A percentile compares a stretch with the other conserved stretches of the same genome.
Evolutionary conservation across 2,888 invertebrate species (phyloP).

Genomic region (Seladonia tumulorum): DNA sequence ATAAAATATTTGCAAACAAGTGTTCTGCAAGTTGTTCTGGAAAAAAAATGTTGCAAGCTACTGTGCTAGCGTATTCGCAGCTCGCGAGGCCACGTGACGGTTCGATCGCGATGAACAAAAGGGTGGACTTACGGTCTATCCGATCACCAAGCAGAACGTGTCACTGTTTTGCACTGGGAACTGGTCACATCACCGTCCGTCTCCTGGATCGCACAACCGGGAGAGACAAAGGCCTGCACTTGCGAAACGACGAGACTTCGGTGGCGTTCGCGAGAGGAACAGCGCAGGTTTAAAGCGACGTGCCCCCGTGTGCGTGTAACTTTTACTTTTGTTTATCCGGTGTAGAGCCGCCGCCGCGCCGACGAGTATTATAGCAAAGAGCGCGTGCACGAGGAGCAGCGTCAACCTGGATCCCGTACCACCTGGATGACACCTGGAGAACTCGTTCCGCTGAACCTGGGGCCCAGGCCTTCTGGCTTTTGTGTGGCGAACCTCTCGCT

Average conservation of each 20-base stretch:
- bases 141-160: constrained; percentile 35
- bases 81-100: background rate
- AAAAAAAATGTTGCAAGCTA: background rate
- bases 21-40: background rate
- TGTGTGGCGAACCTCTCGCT: constrained; percentile 22
- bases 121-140: constrained; percentile 34
- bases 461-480: constrained; percentile 27
- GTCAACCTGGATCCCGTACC: constrained; percentile 27
- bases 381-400: constrained; percentile 14
- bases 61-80: background rate
- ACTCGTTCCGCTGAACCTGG: constrained; percentile 34
- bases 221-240: constrained; percentile 44
- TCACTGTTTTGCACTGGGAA: constrained; percentile 30
- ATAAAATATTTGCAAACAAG: background rate
- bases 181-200: constrained; percentile 46
- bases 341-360: background rate
- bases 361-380: background rate
- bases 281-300: constrained; percentile 19
- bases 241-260: constrained; percentile 8
- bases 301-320: constrained; percentile 9
- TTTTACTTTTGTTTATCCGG: constrained; percentile 51
- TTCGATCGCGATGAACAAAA: background rate
- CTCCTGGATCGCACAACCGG: constrained; percentile 19
- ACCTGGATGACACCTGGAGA: constrained; percentile 65
- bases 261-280: background rate